Evolutionary conservation across 2,888 invertebrate genomes (phyloP).

Genomic region (Theodoxus fluviatilis): DNA sequence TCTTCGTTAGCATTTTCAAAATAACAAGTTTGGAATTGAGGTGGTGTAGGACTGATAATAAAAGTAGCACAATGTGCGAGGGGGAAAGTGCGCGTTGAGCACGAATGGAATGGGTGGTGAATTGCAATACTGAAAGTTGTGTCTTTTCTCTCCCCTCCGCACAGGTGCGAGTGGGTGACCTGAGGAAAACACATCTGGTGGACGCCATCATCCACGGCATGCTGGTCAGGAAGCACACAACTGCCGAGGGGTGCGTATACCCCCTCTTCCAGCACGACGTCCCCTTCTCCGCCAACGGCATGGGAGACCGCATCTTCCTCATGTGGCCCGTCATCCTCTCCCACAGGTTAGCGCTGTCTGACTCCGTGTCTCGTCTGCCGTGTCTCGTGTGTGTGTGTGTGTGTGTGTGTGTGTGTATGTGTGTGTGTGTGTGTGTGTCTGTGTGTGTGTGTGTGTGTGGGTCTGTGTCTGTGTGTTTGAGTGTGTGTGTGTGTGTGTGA

Average conservation of each 20-base stretch:
- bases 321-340: conserved; percentile 97
- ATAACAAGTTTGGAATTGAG: too few relatives aligned
- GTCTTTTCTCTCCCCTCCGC: conserved; percentile 20
- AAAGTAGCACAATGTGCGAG: too few relatives aligned
- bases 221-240: conserved; percentile 88
- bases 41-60: too few relatives aligned
- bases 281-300: conserved; percentile 87
- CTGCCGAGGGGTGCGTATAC: conserved; percentile 88
- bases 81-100: too few relatives aligned
- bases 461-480: not conserved
- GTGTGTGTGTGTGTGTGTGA: not conserved
- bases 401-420: conserved; percentile 18
- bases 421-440: conserved; percentile 17
- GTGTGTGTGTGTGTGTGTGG: conserved; percentile 19
- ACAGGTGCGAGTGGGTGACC: conserved; percentile 65
- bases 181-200: conserved; percentile 61
- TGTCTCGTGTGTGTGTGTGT: not conserved
- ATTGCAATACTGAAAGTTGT: too few relatives aligned
- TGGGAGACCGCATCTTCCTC: conserved; percentile 92
- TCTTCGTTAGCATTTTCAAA: too few relatives aligned
- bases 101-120: too few relatives aligned
- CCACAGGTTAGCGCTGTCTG: conserved; percentile 73
- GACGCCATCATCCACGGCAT: conserved; percentile 93
- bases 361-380: not conserved
- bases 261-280: conserved; percentile 94